phyloP scores from a whole-genome alignment of 2,888 invertebrate species.

The Torymus aiolomorphi region DNA sequence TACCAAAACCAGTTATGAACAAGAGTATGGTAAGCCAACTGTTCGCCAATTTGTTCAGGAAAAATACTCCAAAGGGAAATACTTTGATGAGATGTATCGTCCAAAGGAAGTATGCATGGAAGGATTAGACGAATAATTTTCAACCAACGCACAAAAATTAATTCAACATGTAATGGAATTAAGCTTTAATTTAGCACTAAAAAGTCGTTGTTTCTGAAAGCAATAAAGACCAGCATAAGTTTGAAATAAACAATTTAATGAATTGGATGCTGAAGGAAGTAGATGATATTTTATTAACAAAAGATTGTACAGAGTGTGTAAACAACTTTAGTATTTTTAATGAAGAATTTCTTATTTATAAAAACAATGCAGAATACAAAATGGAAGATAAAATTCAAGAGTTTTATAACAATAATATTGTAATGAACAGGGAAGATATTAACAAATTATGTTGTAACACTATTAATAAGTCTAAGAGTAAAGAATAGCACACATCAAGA shows the following conservation, averaged over 20 bases:
- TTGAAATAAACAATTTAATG: slow-evolving; percentile 7
- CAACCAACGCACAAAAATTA: too few relatives aligned
- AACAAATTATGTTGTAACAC: slow-evolving; percentile 4
- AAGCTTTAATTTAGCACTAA: too few relatives aligned
- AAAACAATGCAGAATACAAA: background rate
- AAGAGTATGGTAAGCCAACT: too few relatives aligned
- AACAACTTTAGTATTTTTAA: background rate
- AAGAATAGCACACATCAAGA: background rate
- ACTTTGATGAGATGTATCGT: too few relatives aligned
- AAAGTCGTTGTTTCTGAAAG: background rate
- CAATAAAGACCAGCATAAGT: slow-evolving; percentile 24
- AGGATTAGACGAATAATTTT: too few relatives aligned
- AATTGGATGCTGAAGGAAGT: slow-evolving; percentile 18
- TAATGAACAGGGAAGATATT: background rate
- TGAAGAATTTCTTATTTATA: background rate
- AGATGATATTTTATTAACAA: slow-evolving; percentile 36
- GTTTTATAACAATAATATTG: slow-evolving; percentile 2
- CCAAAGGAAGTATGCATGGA: too few relatives aligned
- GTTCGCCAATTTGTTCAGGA: too few relatives aligned
- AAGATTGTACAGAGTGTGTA: slow-evolving; percentile 43
- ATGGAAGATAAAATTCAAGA: background rate
- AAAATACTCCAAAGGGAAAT: too few relatives aligned
- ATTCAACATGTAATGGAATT: too few relatives aligned
- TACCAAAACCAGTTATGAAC: too few relatives aligned
- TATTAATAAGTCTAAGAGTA: background rate